Evolutionary conservation across 2,888 invertebrate genomes (phyloP).

Genomic region (Lasioglossum calceatum): DNA sequence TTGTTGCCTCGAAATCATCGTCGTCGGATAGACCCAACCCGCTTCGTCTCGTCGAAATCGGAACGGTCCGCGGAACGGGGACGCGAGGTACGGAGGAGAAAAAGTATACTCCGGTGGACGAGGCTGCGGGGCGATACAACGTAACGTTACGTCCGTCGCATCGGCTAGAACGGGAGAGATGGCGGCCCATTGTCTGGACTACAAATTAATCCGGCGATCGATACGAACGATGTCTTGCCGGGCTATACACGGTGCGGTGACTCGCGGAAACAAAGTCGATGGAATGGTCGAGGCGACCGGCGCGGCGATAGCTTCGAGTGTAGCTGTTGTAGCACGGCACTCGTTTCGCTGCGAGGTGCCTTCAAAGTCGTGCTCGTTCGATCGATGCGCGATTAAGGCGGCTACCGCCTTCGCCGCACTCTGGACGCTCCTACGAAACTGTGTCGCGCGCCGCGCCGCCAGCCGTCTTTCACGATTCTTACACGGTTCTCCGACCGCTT

Average conservation of each 20-base stretch:
- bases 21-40: background rate
- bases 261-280: conserved; percentile 78
- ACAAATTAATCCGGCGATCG: conserved; percentile 83
- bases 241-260: conserved; percentile 74
- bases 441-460: conserved; percentile 1
- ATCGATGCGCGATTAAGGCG: conserved; percentile 58
- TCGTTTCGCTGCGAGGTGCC: conserved; percentile 19
- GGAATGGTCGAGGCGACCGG: conserved; percentile 54
- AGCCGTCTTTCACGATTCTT: conserved; percentile 7
- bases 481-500: background rate
- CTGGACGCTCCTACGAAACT: conserved; percentile 17
- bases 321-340: background rate
- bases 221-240: conserved; percentile 78
- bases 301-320: conserved; percentile 42
- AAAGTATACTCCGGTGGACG: background rate
- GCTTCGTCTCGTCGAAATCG: background rate
- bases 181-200: conserved; percentile 84
- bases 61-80: background rate
- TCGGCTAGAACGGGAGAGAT: conserved; percentile 78
- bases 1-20: background rate
- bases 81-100: no score
- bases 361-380: conserved; percentile 19
- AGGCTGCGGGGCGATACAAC: conserved; percentile 70
- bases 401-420: conserved; percentile 18
- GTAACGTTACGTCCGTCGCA: conserved; percentile 77